Conservation (phyloP, 2,888 invertebrate species). For the Pemphredon lugubris region DNA sequence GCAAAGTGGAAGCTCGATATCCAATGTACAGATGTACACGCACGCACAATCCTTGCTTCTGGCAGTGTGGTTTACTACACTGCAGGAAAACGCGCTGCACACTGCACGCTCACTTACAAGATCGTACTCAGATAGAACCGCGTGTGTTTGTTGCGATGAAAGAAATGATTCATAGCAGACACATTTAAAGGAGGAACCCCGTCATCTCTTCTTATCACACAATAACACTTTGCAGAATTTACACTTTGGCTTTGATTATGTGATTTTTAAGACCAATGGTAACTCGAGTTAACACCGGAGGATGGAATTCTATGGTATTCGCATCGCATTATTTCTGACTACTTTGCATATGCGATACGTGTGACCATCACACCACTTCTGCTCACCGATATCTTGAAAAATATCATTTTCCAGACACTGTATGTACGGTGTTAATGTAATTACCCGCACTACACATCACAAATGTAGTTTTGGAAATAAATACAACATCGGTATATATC, state of each 20-base stretch:
- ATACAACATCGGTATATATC: slow-evolving; percentile 51
- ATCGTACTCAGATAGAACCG: slow-evolving; percentile 43
- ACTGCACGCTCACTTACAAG: slow-evolving; percentile 62
- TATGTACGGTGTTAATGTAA: slow-evolving; percentile 50
- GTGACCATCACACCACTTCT: slow-evolving; percentile 53
- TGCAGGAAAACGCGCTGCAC: slow-evolving; percentile 53
- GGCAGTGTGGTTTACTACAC: slow-evolving; percentile 56
- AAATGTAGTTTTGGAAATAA: slow-evolving; percentile 52
- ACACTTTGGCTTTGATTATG: slow-evolving; percentile 48
- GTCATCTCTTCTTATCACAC: slow-evolving; percentile 59
- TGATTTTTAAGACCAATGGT: slow-evolving; percentile 42
- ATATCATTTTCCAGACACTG: slow-evolving; percentile 46
- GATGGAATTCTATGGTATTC: slow-evolving; percentile 17
- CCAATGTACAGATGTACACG: slow-evolving; percentile 59
- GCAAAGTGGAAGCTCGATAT: slow-evolving; percentile 59
- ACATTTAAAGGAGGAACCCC: slow-evolving; percentile 43
- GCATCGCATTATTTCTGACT: slow-evolving; percentile 35
- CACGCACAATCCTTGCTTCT: slow-evolving; percentile 59
- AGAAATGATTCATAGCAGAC: slow-evolving; percentile 45
- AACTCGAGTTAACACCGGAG: slow-evolving; percentile 38
- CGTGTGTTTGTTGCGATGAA: slow-evolving; percentile 37
- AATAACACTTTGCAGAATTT: slow-evolving; percentile 59
- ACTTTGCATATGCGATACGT: slow-evolving; percentile 30
- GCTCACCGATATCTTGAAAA: slow-evolving; percentile 48
- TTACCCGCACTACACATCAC: slow-evolving; percentile 63